Conservation (phyloP, 2,888 invertebrate genomes). For the Lamellibrachia columna region DNA sequence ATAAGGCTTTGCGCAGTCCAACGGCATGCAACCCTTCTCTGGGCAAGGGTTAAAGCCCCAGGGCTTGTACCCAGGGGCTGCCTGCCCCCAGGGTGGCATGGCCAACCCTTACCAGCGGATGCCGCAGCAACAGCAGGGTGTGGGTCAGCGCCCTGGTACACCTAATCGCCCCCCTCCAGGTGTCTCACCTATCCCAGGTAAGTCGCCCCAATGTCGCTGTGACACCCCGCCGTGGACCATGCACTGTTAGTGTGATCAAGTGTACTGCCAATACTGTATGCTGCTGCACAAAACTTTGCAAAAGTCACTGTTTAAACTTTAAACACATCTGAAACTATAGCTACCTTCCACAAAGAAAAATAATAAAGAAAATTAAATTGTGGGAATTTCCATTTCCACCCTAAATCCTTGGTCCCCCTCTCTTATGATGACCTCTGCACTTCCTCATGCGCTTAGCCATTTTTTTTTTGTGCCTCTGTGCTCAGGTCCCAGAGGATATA, state of each 20-base stretch:
- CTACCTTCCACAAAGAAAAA: no score
- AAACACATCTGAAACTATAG: no score
- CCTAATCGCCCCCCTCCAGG: constrained; percentile 37
- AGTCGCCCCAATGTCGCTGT: constrained; percentile 14
- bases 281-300: not conserved
- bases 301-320: not conserved
- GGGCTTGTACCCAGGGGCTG: not conserved
- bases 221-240: not conserved
- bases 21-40: constrained; percentile 40
- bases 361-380: no score
- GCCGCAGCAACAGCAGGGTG: not conserved
- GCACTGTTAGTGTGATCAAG: no score
- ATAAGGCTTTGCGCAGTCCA: constrained; percentile 25
- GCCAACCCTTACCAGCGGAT: constrained; percentile 36
- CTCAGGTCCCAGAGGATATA: no score
- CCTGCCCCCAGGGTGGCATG: constrained; percentile 36
- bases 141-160: constrained; percentile 34
- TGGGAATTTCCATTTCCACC: no score
- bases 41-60: constrained; percentile 32
- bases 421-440: no score
- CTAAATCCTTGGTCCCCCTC: no score
- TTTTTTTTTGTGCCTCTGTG: no score
- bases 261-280: no score
- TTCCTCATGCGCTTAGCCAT: no score
- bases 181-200: constrained; percentile 25